phyloP scores from a whole-genome alignment of 1,140 invertebrate genomes.

The Diploscapter pachys region DNA sequence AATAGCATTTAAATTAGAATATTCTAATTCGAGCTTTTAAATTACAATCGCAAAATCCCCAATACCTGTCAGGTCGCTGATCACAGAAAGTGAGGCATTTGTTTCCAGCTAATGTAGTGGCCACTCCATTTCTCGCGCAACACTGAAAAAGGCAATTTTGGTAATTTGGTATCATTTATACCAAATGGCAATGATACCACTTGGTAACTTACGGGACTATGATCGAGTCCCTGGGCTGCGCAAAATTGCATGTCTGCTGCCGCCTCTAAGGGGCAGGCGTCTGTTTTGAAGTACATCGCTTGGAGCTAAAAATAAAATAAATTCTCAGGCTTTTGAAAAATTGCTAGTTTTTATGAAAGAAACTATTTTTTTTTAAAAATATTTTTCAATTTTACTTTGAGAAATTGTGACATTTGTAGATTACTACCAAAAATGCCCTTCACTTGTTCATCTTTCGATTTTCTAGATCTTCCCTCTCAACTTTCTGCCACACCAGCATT shows the following conservation, averaged over 20 bases:
- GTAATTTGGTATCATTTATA: background rate
- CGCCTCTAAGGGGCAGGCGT: slow-evolving; percentile 33
- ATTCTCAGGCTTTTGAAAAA: background rate
- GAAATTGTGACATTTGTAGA: background rate
- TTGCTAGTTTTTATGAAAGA: background rate
- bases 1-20: too few species aligned
- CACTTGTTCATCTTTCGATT: background rate
- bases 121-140: slow-evolving; percentile 37
- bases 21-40: too few species aligned
- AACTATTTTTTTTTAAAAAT: background rate
- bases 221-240: slow-evolving; percentile 30
- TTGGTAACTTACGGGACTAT: slow-evolving; percentile 2
- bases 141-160: slow-evolving; percentile 8
- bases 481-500: background rate
- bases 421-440: background rate
- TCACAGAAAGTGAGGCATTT: slow-evolving; percentile 43
- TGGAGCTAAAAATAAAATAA: slow-evolving; percentile 23
- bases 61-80: slow-evolving; percentile 36
- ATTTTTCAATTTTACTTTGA: too few species aligned
- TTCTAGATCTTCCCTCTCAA: background rate
- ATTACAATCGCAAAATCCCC: too few species aligned
- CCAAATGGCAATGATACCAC: too few species aligned
- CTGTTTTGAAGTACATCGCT: slow-evolving; percentile 34
- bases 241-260: slow-evolving; percentile 39
- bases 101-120: slow-evolving; percentile 35